Evolutionary conservation across 2,888 invertebrate genomes (phyloP), one percentile per base, ranked within the genome.

Genomic region (Ctena decussata): DNA sequence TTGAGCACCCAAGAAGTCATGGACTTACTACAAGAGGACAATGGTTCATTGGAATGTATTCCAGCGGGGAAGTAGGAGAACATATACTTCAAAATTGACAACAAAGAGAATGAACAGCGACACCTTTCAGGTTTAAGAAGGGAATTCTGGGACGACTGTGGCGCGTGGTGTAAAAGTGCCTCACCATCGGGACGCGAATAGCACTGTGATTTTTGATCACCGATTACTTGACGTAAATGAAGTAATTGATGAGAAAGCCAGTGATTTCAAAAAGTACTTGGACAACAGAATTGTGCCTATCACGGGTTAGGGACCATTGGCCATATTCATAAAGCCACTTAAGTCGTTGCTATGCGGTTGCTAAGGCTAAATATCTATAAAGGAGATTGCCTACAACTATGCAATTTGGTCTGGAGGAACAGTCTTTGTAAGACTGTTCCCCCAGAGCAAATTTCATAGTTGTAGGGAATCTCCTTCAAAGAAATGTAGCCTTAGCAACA

Each of bases 131-230:
- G 80, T 1, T 12, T 60, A 1, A 73, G 46, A n/a, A 18, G 80
- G 11, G 80, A 80, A 41, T 80, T 74, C 24, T 80, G 80, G 80
- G 74, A 80, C 24, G 74, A 74, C n/a, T 74, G 80, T 74, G 80
- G 73, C 27, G 46, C 80, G 0, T 80, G 80, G 80, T 37, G 18
- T 12, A 72, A 79, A 57, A 72, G 79, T 30, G 12, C 79, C 0
- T 53, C 79, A 12, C 72, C 79, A 39, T 24, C 79, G 57, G 21
- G 46, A 73, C 15, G 77, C 77, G 8, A 44, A 78, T 37, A 49
- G 39, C 21, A 77, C 73, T 41, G 21, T 82, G 18, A 35, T 82
- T 0, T 77, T 77, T 49, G 49, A 77, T 18, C 44, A 77, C 1
- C 60, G 60, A 37, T n/a, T 77, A 0, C 21, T 35, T 11, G n/a